Conservation (phyloP, 2,113 vertebrate species). For the Odontophorus gujanensis region DNA sequence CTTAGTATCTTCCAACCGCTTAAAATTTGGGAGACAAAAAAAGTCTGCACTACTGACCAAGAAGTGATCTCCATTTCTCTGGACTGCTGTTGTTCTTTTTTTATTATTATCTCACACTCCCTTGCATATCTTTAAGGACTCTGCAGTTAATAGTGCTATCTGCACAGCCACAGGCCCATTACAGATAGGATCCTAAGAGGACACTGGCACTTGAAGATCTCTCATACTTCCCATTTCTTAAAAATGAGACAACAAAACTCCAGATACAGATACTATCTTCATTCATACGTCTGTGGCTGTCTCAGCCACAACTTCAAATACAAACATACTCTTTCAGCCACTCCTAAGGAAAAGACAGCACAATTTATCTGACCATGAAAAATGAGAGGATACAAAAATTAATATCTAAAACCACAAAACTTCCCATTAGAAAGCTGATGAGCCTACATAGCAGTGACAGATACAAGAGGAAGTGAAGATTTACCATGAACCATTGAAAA, state of each 20-base stretch:
- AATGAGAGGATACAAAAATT: neutral
- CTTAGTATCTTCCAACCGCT: neutral
- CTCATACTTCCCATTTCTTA: neutral
- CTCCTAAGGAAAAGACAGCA: neutral
- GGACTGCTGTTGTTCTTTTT: neutral
- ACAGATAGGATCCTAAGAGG: neutral
- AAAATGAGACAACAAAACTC: neutral
- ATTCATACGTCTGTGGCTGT: neutral
- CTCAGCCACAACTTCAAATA: neutral
- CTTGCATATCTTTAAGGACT: neutral
- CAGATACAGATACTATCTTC: neutral
- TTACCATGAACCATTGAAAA: neutral
- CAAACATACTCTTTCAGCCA: neutral
- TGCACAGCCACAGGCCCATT: neutral
- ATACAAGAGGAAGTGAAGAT: neutral
- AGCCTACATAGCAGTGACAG: neutral
- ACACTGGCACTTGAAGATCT: neutral
- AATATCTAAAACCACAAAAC: neutral
- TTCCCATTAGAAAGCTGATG: neutral
- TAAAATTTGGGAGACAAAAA: rapidly evolving
- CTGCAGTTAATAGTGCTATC: neutral
- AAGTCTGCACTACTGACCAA: neutral
- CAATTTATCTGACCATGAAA: neutral
- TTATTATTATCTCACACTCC: neutral
- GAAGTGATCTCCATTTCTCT: neutral